Evolutionary conservation across 64 coral and sea anemone species (phyloP).

Genomic region (Actinia tenebrosa): DNA sequence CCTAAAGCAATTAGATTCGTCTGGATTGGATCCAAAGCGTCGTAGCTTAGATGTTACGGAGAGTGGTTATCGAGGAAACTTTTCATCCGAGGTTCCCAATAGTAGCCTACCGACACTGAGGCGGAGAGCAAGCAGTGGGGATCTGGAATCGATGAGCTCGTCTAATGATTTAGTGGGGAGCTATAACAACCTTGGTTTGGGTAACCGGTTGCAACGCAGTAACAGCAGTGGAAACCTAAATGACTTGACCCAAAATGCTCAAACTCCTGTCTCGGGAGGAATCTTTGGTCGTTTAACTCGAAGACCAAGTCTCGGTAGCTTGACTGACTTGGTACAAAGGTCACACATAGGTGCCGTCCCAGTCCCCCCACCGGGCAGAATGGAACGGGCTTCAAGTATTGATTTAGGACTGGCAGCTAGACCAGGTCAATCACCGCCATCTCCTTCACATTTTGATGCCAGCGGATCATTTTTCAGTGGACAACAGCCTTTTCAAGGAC

Average conservation of each 20-base stretch:
- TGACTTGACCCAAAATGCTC: conserved; percentile 54
- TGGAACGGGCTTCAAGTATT: conserved; percentile 63
- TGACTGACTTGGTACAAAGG: conserved; percentile 66
- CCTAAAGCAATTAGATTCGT: conserved; percentile 40
- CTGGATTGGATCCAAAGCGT: conserved; percentile 27
- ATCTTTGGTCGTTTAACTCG: conserved; percentile 79
- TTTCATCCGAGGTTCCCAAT: not conserved
- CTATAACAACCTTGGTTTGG: not conserved
- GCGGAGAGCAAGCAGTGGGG: conserved; percentile 73
- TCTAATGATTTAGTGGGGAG: conserved; percentile 1
- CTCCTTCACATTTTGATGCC: conserved; percentile 66
- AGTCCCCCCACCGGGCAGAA: conserved; percentile 26
- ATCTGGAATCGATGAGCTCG: conserved; percentile 53
- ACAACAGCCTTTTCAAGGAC: not conserved
- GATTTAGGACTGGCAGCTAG: conserved; percentile 43
- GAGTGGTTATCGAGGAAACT: not conserved
- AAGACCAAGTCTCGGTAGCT: conserved; percentile 72
- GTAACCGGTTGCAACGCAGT: conserved; percentile 50
- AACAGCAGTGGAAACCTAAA: conserved; percentile 70
- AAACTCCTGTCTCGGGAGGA: conserved; percentile 30
- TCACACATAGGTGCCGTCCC: conserved; percentile 49
- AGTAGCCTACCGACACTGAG: conserved; percentile 61
- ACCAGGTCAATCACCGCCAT: conserved; percentile 57
- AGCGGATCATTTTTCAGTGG: conserved; percentile 29
- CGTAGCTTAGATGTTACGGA: conserved; percentile 29